Conservation (phyloP, 2,888 invertebrate species). For the Hemithea aestivaria region DNA sequence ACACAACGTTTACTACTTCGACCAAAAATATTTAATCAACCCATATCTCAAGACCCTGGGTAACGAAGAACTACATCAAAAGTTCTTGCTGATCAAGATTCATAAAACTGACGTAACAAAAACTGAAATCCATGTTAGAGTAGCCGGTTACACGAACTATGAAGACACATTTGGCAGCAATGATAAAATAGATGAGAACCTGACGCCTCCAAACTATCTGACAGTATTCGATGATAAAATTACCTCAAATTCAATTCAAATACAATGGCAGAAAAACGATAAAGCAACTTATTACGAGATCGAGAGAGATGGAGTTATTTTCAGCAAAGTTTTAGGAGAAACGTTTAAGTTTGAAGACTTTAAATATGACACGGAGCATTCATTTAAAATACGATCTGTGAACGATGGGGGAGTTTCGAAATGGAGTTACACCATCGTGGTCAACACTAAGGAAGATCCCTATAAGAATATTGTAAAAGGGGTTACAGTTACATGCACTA, state of each 20-base stretch:
- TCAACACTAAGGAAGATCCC: constrained; percentile 43
- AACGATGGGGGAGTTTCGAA: constrained; percentile 45
- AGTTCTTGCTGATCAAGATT: constrained; percentile 55
- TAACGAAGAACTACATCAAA: constrained; percentile 36
- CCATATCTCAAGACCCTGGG: constrained; percentile 44
- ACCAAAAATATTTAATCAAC: constrained; percentile 48
- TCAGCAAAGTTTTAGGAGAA: constrained; percentile 45
- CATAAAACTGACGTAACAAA: constrained; percentile 46
- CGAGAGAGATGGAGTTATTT: constrained; percentile 53
- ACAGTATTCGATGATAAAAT: constrained; percentile 33
- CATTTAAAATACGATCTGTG: constrained; percentile 54
- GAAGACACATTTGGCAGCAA: constrained; percentile 39
- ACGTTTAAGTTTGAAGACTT: constrained; percentile 48
- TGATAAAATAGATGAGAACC: constrained; percentile 22
- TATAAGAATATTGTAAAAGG: constrained; percentile 39
- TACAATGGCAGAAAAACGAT: constrained; percentile 45
- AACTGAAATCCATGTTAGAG: constrained; percentile 52
- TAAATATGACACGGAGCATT: constrained; percentile 41
- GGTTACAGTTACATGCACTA: constrained; percentile 43
- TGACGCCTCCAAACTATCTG: constrained; percentile 41
- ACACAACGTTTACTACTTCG: constrained; percentile 52
- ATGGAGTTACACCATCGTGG: constrained; percentile 53
- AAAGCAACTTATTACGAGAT: constrained; percentile 54
- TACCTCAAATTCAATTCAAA: constrained; percentile 40
- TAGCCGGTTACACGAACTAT: constrained; percentile 45